Evolutionary conservation across 2,797 vertebrate species (phyloP).

Genomic region (Cuculus canorus): DNA sequence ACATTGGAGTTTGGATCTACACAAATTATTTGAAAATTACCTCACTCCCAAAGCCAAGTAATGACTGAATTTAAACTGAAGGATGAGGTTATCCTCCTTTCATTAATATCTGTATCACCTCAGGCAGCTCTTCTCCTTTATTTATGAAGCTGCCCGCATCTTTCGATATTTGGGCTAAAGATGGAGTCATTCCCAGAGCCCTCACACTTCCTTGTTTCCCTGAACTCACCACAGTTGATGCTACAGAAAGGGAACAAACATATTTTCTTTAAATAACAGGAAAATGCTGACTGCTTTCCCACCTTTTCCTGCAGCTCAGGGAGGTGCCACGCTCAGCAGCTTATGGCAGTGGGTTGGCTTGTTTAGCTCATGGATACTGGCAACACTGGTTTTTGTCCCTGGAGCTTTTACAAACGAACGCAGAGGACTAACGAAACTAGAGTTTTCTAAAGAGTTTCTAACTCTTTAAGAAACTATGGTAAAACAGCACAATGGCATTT

Average conservation of each 20-base stretch:
- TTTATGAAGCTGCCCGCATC: conserved; percentile 15
- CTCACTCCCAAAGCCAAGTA: conserved; percentile 11
- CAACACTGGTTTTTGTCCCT: neutral
- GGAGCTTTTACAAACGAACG: neutral
- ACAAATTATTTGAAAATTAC: conserved; percentile 23
- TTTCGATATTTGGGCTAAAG: neutral
- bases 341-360: neutral
- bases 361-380: neutral
- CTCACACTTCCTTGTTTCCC: neutral
- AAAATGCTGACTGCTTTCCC: neutral
- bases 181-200: neutral
- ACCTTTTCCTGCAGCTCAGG: neutral
- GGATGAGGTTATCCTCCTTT: conserved; percentile 47
- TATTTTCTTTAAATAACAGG: neutral
- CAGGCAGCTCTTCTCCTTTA: neutral
- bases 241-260: neutral
- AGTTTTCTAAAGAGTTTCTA: neutral
- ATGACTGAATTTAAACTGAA: conserved; percentile 34
- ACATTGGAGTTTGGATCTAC: conserved; percentile 1
- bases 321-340: neutral
- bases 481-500: neutral
- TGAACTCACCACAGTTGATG: neutral
- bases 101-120: conserved; percentile 24
- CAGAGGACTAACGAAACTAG: neutral
- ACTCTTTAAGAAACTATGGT: neutral